phyloP scores from a whole-genome alignment of 1,140 invertebrate species.

The Berghia stephanieae region DNA sequence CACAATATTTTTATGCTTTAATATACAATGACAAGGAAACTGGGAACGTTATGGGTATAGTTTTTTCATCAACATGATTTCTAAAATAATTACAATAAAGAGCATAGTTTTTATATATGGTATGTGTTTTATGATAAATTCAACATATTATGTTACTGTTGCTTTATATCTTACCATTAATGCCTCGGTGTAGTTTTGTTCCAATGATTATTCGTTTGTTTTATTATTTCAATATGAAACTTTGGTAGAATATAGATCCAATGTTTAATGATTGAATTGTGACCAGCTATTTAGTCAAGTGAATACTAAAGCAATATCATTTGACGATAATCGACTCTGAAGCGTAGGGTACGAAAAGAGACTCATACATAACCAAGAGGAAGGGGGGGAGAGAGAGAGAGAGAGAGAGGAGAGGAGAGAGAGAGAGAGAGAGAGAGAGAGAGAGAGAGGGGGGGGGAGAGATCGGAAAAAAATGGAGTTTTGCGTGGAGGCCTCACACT shows the following conservation, averaged over 20 bases:
- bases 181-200: no score
- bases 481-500: no score
- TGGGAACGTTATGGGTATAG: no score
- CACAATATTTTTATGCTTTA: no score
- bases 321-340: not conserved
- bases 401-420: not conserved
- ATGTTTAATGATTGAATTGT: not conserved
- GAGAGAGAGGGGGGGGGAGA: not conserved
- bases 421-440: not conserved
- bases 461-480: not conserved
- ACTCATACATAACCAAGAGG: not conserved
- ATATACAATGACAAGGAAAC: no score
- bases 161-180: no score
- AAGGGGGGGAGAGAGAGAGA: slow-evolving; percentile 10
- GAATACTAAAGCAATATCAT: not conserved
- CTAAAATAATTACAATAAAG: no score
- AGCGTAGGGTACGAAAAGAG: not conserved
- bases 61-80: no score
- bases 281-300: not conserved
- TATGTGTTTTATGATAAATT: no score
- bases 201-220: not conserved
- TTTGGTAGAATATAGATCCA: no score
- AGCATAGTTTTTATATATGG: no score
- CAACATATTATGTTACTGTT: no score
- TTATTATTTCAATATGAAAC: not conserved